Base-by-base conservation (phyloP, 2,888 invertebrate species). In the Amiota minor region DNA sequence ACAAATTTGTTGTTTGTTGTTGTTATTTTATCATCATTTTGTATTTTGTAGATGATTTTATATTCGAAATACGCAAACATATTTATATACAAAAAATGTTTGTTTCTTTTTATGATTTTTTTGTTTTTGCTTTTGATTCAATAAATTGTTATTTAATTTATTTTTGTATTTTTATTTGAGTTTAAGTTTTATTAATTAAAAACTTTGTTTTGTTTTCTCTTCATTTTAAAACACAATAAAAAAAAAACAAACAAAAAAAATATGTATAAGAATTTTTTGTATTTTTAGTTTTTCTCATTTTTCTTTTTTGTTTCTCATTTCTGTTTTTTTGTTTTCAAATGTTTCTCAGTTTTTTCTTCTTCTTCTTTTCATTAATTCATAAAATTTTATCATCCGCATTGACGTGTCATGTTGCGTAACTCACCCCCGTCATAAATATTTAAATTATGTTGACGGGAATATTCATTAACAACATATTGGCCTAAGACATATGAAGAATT, bases 361-460 rank as follows among this genome's bases (percentile, higher is more conserved):
- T 50, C 46, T 50, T 71, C 35, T 62, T 68, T 45, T 75, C 55
- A 69, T 71, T 74, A 75, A 76, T 83, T 82, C 79, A 78, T 79
- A 73, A 82, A 83, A 83, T 91, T 85, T 93, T 93, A 94, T 94
- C 93, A 94, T 93, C 94, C 94, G 92, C 94, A 94, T 93, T 94
- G 94, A 91, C 94, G 93, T 89, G 93, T 93, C 87, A 93, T 93
- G 91, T 93, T 93, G 90, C 94, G 91, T 77, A 94, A 92, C 90
- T 94, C 94, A 87, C 92, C 92, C 77, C 94, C 94, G 89, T 94
- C 94, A 91, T 93, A 94, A 91, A 94, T 92, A 91, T 93, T 94
- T 86, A 94, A 91, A 90, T 94, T 93, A 91, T 94, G 92, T 84
- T 93, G 93, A 91, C 93, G 92, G 86, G 94, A 94, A 90, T 94